phyloP scores from a whole-genome alignment of 1,140 invertebrate species.

The Drosophila kikkawai region DNA sequence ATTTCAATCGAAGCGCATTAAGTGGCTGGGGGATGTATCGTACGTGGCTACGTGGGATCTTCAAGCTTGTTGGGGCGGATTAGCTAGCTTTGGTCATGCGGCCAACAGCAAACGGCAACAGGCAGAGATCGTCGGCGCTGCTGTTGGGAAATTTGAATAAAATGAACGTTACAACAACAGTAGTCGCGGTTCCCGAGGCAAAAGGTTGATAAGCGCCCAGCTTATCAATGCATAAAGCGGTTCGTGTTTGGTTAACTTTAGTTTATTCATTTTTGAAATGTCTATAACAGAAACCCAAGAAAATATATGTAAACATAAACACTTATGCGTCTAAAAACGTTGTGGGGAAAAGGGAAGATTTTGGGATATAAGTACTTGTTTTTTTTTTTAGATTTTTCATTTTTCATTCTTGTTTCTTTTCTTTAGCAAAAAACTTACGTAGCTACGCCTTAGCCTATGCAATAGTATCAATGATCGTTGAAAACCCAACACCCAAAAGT shows the following conservation, averaged over 20 bases:
- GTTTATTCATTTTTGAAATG: conserved; percentile 74
- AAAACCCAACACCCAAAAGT: conserved; percentile 65
- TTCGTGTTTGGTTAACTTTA: conserved; percentile 47
- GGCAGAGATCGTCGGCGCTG: conserved; percentile 50
- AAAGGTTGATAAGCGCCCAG: conserved; percentile 47
- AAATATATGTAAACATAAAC: conserved; percentile 66
- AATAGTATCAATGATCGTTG: conserved; percentile 33
- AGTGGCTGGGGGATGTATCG: conserved; percentile 17
- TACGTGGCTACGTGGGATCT: conserved; percentile 21
- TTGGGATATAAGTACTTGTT: conserved; percentile 45
- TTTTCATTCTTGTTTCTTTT: not conserved
- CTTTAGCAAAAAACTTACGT: conserved; percentile 40
- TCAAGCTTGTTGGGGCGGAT: conserved; percentile 56
- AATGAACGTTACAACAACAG: conserved; percentile 66
- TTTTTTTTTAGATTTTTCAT: conserved; percentile 27
- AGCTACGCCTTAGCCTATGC: conserved; percentile 33
- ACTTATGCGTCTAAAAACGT: conserved; percentile 49
- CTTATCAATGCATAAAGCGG: conserved; percentile 45
- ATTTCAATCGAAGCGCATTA: conserved; percentile 6
- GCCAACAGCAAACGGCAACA: conserved; percentile 68
- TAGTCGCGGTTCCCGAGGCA: conserved; percentile 13
- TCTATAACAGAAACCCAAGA: conserved; percentile 72
- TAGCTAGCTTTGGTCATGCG: conserved; percentile 81
- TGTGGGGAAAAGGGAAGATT: conserved; percentile 2
- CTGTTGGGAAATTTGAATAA: conserved; percentile 70